phyloP scores from a whole-genome alignment of 2,888 invertebrate species.

The Pristionchus fissidentatus region DNA sequence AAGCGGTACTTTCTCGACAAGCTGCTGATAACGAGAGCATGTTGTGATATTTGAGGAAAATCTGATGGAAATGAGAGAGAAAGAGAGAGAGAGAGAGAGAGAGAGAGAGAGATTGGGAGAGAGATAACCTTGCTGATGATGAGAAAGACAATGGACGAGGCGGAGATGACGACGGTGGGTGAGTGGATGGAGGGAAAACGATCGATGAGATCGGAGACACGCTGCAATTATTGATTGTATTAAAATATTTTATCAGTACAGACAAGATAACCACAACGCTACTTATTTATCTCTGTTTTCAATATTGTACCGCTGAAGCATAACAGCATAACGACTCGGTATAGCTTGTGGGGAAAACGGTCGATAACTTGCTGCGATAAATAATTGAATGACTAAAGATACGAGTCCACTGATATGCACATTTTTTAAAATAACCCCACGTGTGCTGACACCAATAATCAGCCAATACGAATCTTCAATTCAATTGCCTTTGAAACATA shows the following conservation, averaged over 20 bases:
- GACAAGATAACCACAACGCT: too few species aligned
- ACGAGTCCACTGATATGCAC: too few species aligned
- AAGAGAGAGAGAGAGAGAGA: too few species aligned
- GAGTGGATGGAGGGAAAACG: constrained; percentile 54
- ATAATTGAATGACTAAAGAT: too few species aligned
- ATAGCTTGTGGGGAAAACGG: too few species aligned
- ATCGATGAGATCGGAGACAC: constrained; percentile 56
- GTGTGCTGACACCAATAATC: not conserved
- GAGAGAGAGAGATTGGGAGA: constrained; percentile 64
- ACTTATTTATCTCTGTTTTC: too few species aligned
- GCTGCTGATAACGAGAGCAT: constrained; percentile 55
- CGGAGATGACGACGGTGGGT: constrained; percentile 60
- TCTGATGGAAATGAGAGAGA: too few species aligned
- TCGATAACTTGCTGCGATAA: too few species aligned
- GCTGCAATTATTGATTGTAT: constrained; percentile 52
- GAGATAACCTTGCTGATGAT: constrained; percentile 53
- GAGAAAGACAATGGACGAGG: constrained; percentile 60
- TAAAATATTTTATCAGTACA: not conserved
- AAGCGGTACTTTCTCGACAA: too few species aligned
- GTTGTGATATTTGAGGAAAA: constrained; percentile 50
- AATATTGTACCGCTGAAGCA: too few species aligned
- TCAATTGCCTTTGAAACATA: not conserved
- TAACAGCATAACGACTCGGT: too few species aligned
- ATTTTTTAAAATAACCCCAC: too few species aligned
- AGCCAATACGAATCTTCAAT: not conserved